These are phyloP conservation scores for Isurus oxyrinchus DNA, from an alignment of 2,113 vertebrate species.

Conservation along the genomic window DNA sequence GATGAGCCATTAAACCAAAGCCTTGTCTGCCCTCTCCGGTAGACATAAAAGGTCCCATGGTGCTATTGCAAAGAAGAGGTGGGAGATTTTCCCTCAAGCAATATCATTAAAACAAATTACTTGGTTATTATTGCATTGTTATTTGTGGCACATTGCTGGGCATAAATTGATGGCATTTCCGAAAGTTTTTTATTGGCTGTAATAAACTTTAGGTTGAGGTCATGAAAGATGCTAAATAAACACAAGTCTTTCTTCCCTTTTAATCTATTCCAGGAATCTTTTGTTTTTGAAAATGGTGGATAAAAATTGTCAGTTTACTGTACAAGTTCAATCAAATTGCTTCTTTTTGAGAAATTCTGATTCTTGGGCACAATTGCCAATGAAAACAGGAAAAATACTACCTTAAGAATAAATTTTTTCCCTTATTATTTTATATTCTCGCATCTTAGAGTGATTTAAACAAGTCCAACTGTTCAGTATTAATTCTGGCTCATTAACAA, in stretches of 20 bases:
- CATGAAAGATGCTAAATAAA: not conserved
- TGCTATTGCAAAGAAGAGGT: not conserved
- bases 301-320: not conserved
- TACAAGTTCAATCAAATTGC: not conserved
- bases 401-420: not conserved
- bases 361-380: not conserved
- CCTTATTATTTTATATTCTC: not conserved
- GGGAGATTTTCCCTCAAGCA: not conserved
- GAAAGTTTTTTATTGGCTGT: not conserved
- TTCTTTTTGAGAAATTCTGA: not conserved
- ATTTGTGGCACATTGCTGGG: too few species aligned
- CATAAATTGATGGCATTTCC: not conserved
- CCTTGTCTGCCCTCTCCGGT: not conserved
- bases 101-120: not conserved
- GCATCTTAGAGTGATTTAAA: not conserved
- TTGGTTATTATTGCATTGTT: not conserved
- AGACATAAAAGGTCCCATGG: not conserved
- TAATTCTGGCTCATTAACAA: not conserved
- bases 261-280: not conserved
- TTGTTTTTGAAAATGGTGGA: not conserved
- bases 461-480: not conserved
- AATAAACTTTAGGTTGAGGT: not conserved
- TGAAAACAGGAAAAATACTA: not conserved
- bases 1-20: too few species aligned
- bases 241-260: not conserved